A percentile compares a stretch with the other conserved stretches of the same genome.
Evolutionary conservation across 2,113 vertebrate species (phyloP).

Genomic region (Macquaria ambigua): DNA sequence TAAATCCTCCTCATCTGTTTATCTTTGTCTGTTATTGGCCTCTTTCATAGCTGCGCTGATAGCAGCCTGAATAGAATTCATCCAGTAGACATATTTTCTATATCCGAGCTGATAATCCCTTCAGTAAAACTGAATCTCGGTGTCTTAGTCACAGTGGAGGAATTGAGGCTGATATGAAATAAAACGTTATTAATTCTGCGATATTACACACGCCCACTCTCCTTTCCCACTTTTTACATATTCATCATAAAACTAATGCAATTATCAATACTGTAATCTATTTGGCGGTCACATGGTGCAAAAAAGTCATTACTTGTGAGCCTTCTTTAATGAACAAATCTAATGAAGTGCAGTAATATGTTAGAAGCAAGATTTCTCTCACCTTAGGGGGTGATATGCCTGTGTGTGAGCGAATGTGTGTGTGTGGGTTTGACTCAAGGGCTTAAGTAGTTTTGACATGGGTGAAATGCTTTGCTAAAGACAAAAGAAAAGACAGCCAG

Average conservation of each 20-base stretch:
- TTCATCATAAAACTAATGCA: conserved; percentile 82
- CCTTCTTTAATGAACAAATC: conserved; percentile 85
- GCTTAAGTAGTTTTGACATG: conserved; percentile 65
- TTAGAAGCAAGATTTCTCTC: conserved; percentile 72
- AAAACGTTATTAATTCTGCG: conserved; percentile 75
- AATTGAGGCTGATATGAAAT: conserved; percentile 50
- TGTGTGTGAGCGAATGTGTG: conserved; percentile 42
- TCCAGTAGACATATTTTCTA: conserved; percentile 25
- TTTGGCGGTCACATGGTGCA: conserved; percentile 80
- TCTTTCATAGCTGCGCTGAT: conserved; percentile 18
- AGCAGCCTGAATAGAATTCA: conserved; percentile 42
- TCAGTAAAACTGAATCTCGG: conserved; percentile 27
- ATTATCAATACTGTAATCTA: conserved; percentile 84
- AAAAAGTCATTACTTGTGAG: conserved; percentile 83
- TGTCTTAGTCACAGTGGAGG: conserved; percentile 23
- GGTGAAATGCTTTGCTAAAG: conserved; percentile 61
- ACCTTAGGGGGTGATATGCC: conserved; percentile 66
- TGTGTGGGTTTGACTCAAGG: conserved; percentile 35
- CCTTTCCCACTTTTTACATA: conserved; percentile 72
- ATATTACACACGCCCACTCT: conserved; percentile 79
- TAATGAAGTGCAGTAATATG: conserved; percentile 84
- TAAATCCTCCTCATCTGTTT: conserved; percentile 30
- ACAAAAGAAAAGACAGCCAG: conserved; percentile 61
- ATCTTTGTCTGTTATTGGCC: conserved; percentile 37
- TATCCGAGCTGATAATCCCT: conserved; percentile 49